Base-by-base conservation (phyloP, 2,797 vertebrate genomes). In the Thamnophis elegans region DNA sequence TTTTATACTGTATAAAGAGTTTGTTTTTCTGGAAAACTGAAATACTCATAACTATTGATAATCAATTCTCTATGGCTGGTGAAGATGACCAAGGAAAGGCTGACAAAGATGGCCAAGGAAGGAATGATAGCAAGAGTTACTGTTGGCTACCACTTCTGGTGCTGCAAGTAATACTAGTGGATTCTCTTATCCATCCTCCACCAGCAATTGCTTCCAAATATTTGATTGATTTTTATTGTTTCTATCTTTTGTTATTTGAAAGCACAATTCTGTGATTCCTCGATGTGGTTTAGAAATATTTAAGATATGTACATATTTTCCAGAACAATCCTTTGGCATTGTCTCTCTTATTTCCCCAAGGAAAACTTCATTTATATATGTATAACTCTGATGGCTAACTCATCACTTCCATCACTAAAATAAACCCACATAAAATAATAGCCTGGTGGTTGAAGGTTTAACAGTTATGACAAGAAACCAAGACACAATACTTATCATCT, bases 401-500 rank as follows among this genome's bases (percentile, higher is more conserved):
- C 1, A 25, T 91, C 96, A 78, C 55, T 55, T 4, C 1, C 7
- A 88, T 93, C 95, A 62, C 86, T 87, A 90, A 93, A 95, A 96
- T 73, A 22, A 88, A 89, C 87, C 53, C 32, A 88, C 68, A 85
- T 89, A 91, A 92, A 90, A 87, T 96, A 94, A 91, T 95, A 96
- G 92, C 90, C 20, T 18, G 73, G 93, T 18, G 85, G 93, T 92
- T 93, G 86, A 94, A 96, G 92, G 78, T 93, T 95, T 96, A 89
- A 95, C 94, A 96, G 65, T 91, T 92, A 95, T 95, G 96, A 93
- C 92, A 96, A 96, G 94, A 96, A 95, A 95, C 94, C 94, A 95
- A 92, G 95, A 96, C 94, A 95, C 94, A 96, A 95, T 96, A 96
- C 96, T 97, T 97, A 98, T 97, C 96, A 97, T 97, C 96, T 97